These are phyloP conservation scores for Ennomos fuscantarius DNA, from an alignment of 2,888 invertebrate species.

Conservation along the genomic window DNA sequence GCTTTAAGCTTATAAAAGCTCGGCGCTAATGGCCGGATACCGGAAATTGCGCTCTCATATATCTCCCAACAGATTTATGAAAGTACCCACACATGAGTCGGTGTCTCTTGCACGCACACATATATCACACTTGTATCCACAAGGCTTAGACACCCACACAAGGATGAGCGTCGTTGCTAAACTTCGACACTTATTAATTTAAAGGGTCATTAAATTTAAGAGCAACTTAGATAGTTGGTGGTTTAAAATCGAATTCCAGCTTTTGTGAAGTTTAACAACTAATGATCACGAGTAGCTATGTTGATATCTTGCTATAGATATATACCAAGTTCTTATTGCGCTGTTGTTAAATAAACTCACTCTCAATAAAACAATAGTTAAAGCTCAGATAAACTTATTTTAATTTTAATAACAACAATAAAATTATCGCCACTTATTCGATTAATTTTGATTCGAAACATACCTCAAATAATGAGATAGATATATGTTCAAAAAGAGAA, in stretches of 20 bases:
- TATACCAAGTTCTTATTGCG: too few species aligned
- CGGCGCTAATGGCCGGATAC: slow-evolving; percentile 93
- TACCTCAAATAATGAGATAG: too few species aligned
- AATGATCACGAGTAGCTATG: slow-evolving; percentile 16
- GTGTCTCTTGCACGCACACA: slow-evolving; percentile 73
- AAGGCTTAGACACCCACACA: slow-evolving; percentile 51
- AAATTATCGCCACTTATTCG: too few species aligned
- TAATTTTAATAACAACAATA: too few species aligned
- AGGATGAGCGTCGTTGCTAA: slow-evolving; percentile 53
- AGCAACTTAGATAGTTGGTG: slow-evolving; percentile 51
- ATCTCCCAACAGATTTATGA: slow-evolving; percentile 96
- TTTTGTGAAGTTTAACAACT: slow-evolving; percentile 24
- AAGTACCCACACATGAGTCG: slow-evolving; percentile 88
- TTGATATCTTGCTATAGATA: not conserved
- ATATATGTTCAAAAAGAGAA: too few species aligned
- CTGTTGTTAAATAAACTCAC: too few species aligned
- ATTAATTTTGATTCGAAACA: too few species aligned
- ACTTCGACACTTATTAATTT: slow-evolving; percentile 82
- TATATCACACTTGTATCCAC: slow-evolving; percentile 43
- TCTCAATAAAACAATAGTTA: too few species aligned
- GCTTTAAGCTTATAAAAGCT: slow-evolving; percentile 88
- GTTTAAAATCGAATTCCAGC: slow-evolving; percentile 38
- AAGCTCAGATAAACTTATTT: too few species aligned
- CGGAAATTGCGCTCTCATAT: slow-evolving; percentile 96
- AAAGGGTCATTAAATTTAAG: slow-evolving; percentile 75